phyloP scores from a whole-genome alignment of 2,797 vertebrate genomes.

The Tinamus major region DNA sequence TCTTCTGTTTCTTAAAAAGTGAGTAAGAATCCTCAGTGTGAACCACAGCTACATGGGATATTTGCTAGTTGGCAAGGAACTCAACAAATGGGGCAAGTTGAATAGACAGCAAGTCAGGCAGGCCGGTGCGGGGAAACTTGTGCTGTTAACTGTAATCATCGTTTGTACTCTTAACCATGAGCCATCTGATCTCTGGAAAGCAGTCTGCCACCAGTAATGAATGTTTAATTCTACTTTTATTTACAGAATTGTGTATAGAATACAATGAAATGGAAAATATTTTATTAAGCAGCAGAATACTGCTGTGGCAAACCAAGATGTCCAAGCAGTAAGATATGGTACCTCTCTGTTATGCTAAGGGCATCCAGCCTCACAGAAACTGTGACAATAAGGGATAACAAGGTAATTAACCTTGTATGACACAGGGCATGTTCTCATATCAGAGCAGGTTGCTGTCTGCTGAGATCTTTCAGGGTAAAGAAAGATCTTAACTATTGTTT shows the following conservation, averaged over 20 bases:
- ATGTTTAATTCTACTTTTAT: neutral
- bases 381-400: neutral
- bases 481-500: neutral
- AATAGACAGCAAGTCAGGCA: neutral
- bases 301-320: neutral
- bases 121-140: neutral
- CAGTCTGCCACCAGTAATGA: neutral
- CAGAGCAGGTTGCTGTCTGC: neutral
- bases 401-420: neutral
- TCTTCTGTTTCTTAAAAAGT: neutral
- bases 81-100: neutral
- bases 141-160: neutral
- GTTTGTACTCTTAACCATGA: neutral
- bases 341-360: neutral
- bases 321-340: neutral
- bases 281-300: neutral
- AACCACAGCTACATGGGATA: neutral
- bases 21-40: neutral
- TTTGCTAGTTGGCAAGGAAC: neutral
- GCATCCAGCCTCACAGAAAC: neutral
- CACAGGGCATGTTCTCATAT: too few species aligned
- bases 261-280: neutral
- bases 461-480: neutral
- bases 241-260: accelerated
- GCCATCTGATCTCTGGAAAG: neutral